phyloP scores from a whole-genome alignment of 2,113 vertebrate species.

The Eptesicus fuscus region DNA sequence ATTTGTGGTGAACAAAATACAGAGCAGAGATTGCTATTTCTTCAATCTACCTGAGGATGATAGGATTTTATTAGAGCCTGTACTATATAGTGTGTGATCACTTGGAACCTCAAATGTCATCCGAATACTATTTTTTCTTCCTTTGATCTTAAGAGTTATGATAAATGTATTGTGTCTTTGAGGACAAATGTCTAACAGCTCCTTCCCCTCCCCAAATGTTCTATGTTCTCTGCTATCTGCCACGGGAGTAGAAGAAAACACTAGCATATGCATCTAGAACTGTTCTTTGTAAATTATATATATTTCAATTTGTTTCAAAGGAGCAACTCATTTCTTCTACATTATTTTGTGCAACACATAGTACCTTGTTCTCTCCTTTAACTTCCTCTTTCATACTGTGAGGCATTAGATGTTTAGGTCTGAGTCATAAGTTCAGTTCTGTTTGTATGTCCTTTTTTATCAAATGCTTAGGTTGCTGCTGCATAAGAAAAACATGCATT shows the following conservation, averaged over 20 bases:
- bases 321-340: background rate
- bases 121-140: background rate
- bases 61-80: background rate
- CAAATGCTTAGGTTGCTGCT: background rate
- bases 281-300: background rate
- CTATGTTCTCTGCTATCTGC: background rate
- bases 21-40: background rate
- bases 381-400: background rate
- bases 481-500: background rate
- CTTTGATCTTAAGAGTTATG: background rate
- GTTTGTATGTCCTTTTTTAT: background rate
- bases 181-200: background rate
- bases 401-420: background rate
- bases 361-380: background rate
- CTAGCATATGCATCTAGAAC: rapidly evolving
- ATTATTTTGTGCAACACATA: rapidly evolving
- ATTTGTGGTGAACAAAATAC: background rate
- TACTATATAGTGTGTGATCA: background rate
- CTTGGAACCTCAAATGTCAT: background rate
- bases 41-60: background rate
- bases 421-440: background rate
- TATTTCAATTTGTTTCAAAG: background rate
- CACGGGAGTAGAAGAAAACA: background rate
- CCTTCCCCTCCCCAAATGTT: background rate
- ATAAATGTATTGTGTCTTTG: background rate